Evolutionary conservation across 2,888 invertebrate genomes (phyloP).

Genomic region (Idaea straminata): DNA sequence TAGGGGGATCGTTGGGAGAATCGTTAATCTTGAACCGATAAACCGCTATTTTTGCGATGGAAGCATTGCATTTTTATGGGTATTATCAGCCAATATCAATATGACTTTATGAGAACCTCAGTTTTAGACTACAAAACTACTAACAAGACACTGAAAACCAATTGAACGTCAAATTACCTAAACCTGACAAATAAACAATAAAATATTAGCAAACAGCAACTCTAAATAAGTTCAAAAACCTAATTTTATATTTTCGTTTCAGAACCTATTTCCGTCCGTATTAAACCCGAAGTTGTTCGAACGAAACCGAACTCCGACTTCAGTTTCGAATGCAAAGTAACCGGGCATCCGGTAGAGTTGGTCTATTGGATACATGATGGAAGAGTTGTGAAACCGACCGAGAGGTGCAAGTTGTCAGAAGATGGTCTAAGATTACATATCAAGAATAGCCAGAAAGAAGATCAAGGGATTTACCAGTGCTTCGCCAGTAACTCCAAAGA

Average conservation of each 20-base stretch:
- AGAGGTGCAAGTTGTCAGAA: conserved; percentile 77
- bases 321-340: conserved; percentile 91
- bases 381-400: conserved; percentile 79
- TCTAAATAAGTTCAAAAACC: neutral
- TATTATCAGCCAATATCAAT: too few species aligned
- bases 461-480: conserved; percentile 96
- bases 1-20: too few species aligned
- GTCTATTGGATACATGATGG: conserved; percentile 92
- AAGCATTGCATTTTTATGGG: too few species aligned
- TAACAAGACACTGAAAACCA: too few species aligned
- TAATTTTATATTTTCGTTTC: conserved; percentile 31
- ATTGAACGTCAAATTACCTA: neutral
- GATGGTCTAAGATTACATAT: conserved; percentile 79
- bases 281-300: conserved; percentile 88
- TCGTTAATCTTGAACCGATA: too few species aligned
- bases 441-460: conserved; percentile 86
- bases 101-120: too few species aligned
- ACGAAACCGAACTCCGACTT: conserved; percentile 92
- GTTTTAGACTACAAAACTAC: too few species aligned
- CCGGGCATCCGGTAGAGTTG: conserved; percentile 90
- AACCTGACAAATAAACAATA: conserved; percentile 7
- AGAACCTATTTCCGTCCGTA: conserved; percentile 90
- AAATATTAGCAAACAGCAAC: conserved; percentile 9
- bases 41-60: too few species aligned
- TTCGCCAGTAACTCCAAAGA: conserved; percentile 92